Percentiles rank a stretch among this genome's conserved stretches.
These are phyloP conservation scores for Heterodera carotae DNA, from an alignment of 1,140 invertebrate genomes.

Conservation along the genomic window DNA sequence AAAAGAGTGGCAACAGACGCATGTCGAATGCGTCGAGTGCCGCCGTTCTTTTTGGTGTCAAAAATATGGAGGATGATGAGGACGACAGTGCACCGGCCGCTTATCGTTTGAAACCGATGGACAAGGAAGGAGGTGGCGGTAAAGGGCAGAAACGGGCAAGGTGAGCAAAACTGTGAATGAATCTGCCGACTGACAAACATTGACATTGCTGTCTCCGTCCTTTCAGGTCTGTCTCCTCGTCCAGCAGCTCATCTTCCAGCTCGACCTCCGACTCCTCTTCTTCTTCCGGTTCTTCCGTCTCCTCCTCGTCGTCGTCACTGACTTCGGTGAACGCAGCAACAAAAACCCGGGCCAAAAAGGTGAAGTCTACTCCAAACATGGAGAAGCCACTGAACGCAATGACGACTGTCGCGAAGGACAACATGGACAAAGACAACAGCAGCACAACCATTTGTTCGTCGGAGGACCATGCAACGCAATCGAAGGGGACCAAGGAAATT, in stretches of 20 bases:
- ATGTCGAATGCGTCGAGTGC: background rate
- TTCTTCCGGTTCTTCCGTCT: constrained; percentile 5
- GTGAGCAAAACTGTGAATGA: background rate
- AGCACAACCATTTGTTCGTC: background rate
- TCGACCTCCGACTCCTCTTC: constrained; percentile 4
- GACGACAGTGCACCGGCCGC: constrained; percentile 16
- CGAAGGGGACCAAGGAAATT: background rate
- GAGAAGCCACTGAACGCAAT: too few species aligned
- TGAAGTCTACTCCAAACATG: too few species aligned
- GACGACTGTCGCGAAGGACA: too few species aligned
- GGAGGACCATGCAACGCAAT: too few species aligned
- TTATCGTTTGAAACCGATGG: constrained; percentile 1
- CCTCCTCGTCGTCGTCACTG: background rate
- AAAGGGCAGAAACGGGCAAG: background rate
- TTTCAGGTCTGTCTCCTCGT: constrained; percentile 9
- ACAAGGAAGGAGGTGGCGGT: background rate
- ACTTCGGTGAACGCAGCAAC: background rate
- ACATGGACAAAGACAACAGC: too few species aligned
- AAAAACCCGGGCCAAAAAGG: background rate
- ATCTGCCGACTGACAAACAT: background rate
- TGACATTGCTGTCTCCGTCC: background rate
- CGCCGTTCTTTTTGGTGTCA: background rate
- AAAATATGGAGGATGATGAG: background rate
- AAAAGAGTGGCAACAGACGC: background rate
- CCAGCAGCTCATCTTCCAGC: constrained; percentile 8